Conservation (phyloP, 2,888 invertebrate genomes). For the Magallana nippona region DNA sequence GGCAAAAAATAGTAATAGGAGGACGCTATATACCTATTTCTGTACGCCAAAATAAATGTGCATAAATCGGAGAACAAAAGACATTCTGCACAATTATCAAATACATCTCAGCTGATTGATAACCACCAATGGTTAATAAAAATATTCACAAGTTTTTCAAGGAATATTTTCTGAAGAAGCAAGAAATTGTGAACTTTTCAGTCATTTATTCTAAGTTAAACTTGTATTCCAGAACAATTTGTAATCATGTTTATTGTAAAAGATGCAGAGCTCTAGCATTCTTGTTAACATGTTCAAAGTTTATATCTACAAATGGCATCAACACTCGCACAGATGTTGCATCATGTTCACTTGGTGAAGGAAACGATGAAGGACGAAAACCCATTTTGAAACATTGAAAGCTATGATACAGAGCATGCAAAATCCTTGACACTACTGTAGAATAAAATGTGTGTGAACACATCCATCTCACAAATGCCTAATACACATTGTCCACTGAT, state of each 20-base stretch:
- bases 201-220: constrained; percentile 33
- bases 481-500: neutral
- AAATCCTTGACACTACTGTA: constrained; percentile 5
- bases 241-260: constrained; percentile 20
- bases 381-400: constrained; percentile 11
- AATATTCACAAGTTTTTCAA: too few relatives aligned
- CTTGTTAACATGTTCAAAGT: constrained; percentile 23
- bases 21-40: too few relatives aligned
- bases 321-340: constrained; percentile 8
- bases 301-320: constrained; percentile 23
- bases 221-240: constrained; percentile 31
- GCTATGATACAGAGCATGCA: constrained; percentile 30
- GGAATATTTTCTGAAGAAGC: too few relatives aligned
- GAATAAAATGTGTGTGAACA: neutral
- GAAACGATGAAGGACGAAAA: constrained; percentile 12
- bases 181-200: neutral
- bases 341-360: constrained; percentile 31
- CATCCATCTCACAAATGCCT: constrained; percentile 5
- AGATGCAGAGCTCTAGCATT: constrained; percentile 29
- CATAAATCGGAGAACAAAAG: too few relatives aligned
- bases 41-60: too few relatives aligned
- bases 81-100: too few relatives aligned
- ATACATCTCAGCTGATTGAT: too few relatives aligned
- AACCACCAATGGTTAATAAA: too few relatives aligned
- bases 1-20: too few relatives aligned